Evolutionary conservation across 2,888 invertebrate genomes (phyloP).

Genomic region (Pantelozetes paolii): DNA sequence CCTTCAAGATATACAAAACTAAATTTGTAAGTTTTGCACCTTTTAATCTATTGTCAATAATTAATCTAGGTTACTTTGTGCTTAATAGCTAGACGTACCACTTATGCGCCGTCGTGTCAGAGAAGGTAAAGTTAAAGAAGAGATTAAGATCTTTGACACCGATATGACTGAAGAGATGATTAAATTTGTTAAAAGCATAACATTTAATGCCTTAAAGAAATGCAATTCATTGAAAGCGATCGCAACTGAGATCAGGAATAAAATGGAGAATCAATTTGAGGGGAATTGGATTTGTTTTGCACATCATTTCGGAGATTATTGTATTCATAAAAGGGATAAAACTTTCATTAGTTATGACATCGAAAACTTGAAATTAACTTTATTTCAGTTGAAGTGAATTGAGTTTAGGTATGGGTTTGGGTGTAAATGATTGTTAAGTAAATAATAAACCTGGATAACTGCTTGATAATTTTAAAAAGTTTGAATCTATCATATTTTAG

Average conservation of each 20-base stretch:
- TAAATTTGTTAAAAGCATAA: background rate
- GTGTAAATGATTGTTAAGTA: too few relatives aligned
- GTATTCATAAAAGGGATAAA: background rate
- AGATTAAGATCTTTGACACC: background rate
- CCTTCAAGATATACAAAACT: background rate
- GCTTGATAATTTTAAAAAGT: too few relatives aligned
- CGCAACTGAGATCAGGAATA: background rate
- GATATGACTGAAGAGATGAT: background rate
- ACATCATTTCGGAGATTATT: background rate
- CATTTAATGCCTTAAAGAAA: background rate
- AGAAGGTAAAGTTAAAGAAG: background rate
- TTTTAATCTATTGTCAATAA: background rate
- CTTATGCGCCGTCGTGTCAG: background rate
- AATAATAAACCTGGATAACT: too few relatives aligned
- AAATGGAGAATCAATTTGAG: background rate
- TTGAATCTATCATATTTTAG: too few relatives aligned
- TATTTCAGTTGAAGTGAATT: too few relatives aligned
- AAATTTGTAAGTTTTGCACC: background rate
- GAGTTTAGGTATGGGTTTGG: too few relatives aligned
- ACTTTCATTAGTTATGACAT: background rate
- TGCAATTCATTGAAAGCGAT: background rate
- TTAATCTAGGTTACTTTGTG: background rate
- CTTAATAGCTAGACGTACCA: background rate
- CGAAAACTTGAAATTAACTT: background rate
- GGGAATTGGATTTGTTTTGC: slow-evolving; percentile 6